These are phyloP conservation scores for Burhinus oedicnemus DNA, from an alignment of 2,113 vertebrate species.

Conservation along the genomic window DNA sequence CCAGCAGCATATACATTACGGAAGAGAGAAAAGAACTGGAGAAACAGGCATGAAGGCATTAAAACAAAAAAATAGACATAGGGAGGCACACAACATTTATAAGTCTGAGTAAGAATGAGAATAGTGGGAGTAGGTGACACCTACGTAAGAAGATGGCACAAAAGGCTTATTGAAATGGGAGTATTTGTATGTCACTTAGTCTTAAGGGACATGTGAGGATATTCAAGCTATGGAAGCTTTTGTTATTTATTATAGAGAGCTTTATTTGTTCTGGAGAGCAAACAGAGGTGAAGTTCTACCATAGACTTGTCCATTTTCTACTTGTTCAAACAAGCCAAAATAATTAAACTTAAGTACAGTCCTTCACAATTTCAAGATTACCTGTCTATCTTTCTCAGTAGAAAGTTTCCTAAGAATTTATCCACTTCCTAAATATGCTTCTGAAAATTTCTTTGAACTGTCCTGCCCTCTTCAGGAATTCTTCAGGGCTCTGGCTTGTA, in stretches of 20 bases:
- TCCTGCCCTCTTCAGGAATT: not conserved
- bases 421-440: not conserved
- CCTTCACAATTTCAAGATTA: not conserved
- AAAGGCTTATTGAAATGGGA: not conserved
- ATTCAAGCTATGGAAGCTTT: not conserved
- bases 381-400: not conserved
- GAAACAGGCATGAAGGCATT: not conserved
- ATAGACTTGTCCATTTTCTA: not conserved
- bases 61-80: not conserved
- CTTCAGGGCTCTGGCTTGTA: not conserved
- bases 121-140: not conserved
- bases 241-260: not conserved
- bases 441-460: not conserved
- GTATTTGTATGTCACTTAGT: not conserved
- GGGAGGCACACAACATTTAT: not conserved
- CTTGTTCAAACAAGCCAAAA: not conserved
- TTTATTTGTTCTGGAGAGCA: not conserved
- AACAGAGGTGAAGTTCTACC: not conserved
- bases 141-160: not conserved
- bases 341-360: not conserved
- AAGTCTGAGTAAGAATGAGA: not conserved
- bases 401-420: not conserved
- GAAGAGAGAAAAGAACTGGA: not conserved
- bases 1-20: not conserved
- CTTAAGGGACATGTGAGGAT: not conserved